Percentiles rank a stretch among this genome's conserved stretches.
Evolutionary conservation across 64 coral and sea anemone species (phyloP).

Genomic region (Stichodactyla helianthus): DNA sequence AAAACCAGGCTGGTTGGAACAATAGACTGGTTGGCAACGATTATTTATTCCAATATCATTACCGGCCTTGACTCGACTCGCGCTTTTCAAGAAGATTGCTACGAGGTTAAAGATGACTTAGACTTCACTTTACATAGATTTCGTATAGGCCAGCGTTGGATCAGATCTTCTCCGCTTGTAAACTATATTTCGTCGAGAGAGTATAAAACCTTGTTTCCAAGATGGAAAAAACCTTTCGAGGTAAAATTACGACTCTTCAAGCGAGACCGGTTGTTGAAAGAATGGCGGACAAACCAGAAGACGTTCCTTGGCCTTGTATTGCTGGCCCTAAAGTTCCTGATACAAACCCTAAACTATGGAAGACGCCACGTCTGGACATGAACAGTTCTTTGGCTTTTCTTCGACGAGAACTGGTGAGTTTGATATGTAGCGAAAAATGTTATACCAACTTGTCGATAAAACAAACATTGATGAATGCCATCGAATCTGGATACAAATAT

Average conservation of each 20-base stretch:
- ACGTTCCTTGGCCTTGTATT: slow-evolving; percentile 58
- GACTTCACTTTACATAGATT: background rate
- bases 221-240: background rate
- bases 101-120: too few relatives aligned
- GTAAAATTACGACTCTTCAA: background rate
- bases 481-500: background rate
- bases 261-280: background rate
- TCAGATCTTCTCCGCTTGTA: background rate
- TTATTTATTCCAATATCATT: slow-evolving; percentile 10
- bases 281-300: slow-evolving; percentile 3
- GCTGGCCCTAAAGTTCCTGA: slow-evolving; percentile 67
- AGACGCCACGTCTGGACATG: slow-evolving; percentile 21
- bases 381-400: slow-evolving; percentile 52
- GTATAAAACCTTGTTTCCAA: background rate
- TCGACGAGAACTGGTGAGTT: slow-evolving; percentile 76
- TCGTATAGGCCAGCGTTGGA: background rate
- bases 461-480: slow-evolving; percentile 18
- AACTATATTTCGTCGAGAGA: background rate
- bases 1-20: slow-evolving; percentile 39
- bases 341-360: slow-evolving; percentile 6
- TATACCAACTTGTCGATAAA: background rate
- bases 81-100: too few relatives aligned
- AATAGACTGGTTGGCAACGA: slow-evolving; percentile 17
- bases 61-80: background rate
- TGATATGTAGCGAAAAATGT: background rate